Conservation (phyloP, 2,113 vertebrate genomes). For the Panthera uncia region DNA sequence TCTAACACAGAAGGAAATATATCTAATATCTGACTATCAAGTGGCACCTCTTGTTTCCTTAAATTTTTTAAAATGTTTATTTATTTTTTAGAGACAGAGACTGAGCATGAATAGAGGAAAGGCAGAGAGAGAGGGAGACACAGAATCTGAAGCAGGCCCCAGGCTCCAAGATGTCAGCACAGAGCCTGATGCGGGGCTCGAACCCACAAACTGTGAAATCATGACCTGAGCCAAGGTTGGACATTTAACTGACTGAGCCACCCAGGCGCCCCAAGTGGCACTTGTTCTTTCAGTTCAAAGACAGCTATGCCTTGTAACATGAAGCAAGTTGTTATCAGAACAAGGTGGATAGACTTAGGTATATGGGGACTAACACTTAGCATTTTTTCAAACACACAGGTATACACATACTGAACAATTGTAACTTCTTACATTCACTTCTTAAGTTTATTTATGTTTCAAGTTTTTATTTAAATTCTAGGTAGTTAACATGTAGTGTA, state of each 20-base stretch:
- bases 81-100: too few relatives aligned
- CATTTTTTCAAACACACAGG: not conserved
- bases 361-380: not conserved
- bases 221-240: too few relatives aligned
- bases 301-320: not conserved
- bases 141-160: too few relatives aligned
- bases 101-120: too few relatives aligned
- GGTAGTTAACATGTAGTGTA: not conserved
- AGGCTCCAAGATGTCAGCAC: too few relatives aligned
- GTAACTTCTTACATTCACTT: not conserved
- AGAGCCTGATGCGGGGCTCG: too few relatives aligned
- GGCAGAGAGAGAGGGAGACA: too few relatives aligned
- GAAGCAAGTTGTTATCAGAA: not conserved
- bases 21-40: not conserved
- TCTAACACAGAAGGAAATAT: not conserved
- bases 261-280: not conserved
- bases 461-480: not conserved
- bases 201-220: too few relatives aligned
- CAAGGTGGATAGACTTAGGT: not conserved
- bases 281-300: not conserved
- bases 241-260: too few relatives aligned
- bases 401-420: not conserved
- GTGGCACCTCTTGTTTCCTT: not conserved
- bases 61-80: too few relatives aligned
- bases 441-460: not conserved